Evolutionary conservation across 2,888 invertebrate species (phyloP).

Genomic region (Himalopsyche japonica): DNA sequence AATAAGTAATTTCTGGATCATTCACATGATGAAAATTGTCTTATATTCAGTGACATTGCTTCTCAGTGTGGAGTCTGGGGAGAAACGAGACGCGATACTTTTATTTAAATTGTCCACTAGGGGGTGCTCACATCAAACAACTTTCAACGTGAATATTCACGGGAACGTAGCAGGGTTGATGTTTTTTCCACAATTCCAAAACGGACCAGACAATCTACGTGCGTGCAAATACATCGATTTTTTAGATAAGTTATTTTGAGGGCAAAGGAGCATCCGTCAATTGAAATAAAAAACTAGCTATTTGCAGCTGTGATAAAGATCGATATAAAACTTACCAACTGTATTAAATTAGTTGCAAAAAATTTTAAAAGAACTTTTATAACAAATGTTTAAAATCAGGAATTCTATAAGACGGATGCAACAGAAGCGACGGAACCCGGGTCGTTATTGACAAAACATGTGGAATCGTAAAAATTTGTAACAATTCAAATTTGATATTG

Average conservation of each 20-base stretch:
- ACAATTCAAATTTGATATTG: too few species aligned
- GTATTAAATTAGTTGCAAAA: too few species aligned
- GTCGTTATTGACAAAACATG: too few species aligned
- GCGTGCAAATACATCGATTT: slow-evolving; percentile 15
- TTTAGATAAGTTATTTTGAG: background rate
- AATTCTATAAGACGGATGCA: too few species aligned
- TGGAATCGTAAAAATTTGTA: too few species aligned
- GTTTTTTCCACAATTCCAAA: background rate
- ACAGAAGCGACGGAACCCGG: too few species aligned
- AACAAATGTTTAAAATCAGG: too few species aligned
- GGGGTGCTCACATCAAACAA: slow-evolving; percentile 39
- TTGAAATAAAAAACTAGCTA: too few species aligned
- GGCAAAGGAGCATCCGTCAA: background rate
- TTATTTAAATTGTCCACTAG: slow-evolving; percentile 39
- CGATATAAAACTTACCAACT: too few species aligned
- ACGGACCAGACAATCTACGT: background rate
- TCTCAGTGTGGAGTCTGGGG: background rate
- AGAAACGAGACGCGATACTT: slow-evolving; percentile 26
- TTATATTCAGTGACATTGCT: background rate
- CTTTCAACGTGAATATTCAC: slow-evolving; percentile 35
- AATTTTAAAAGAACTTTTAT: too few species aligned
- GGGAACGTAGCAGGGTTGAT: slow-evolving; percentile 18
- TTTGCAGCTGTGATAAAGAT: too few species aligned
- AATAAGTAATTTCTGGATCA: background rate
- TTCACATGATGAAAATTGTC: background rate